Percentiles rank a stretch among this genome's conserved stretches.
Evolutionary conservation across 1,140 invertebrate species (phyloP).

Genomic region (Linepithema humile): DNA sequence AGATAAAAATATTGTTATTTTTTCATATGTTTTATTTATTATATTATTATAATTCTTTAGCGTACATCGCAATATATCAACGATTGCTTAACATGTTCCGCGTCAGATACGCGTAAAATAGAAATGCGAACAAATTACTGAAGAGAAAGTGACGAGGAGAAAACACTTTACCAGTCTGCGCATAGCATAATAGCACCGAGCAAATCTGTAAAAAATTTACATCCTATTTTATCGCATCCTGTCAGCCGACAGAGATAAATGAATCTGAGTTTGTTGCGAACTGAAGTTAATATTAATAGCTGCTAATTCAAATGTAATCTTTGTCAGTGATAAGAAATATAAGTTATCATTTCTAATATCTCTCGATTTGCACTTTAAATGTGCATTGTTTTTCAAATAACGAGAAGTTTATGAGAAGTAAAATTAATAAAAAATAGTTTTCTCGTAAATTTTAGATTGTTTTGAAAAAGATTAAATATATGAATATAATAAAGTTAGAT

Average conservation of each 20-base stretch:
- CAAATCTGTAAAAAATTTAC: background rate
- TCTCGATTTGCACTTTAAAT: no score
- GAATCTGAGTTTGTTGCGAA: no score
- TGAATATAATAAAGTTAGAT: no score
- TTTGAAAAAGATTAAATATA: no score
- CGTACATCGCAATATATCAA: background rate
- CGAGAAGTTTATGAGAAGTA: no score
- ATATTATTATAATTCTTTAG: background rate
- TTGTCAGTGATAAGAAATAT: no score
- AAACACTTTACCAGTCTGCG: background rate
- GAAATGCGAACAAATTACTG: slow-evolving; percentile 16
- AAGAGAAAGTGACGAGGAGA: slow-evolving; percentile 13
- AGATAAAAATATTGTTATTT: background rate
- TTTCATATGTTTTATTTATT: background rate
- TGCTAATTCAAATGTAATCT: no score
- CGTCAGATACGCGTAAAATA: background rate
- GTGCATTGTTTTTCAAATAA: no score
- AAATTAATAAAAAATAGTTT: background rate
- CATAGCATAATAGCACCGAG: background rate
- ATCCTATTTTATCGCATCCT: slow-evolving; percentile 9
- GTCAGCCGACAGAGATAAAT: background rate
- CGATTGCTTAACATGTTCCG: background rate
- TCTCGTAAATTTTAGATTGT: no score
- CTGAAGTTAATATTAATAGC: no score
- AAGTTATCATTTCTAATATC: no score